Percentiles rank a stretch among this genome's conserved stretches.
Conservation (phyloP, 2,113 vertebrate species). For the Rhabdomys dilectus region DNA sequence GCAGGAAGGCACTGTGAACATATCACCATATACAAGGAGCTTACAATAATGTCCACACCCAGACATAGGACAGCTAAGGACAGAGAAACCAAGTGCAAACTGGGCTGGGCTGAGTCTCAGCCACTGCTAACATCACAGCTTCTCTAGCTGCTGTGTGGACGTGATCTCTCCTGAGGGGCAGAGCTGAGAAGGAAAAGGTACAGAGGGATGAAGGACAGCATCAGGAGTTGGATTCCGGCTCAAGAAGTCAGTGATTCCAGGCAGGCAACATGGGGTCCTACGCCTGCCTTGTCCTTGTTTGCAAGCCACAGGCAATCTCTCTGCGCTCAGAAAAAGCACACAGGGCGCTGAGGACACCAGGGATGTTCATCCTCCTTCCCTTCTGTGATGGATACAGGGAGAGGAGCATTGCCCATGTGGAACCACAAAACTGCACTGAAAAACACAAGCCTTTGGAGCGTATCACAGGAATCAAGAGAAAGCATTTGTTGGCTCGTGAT, state of each 20-base stretch:
- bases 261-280: accelerated
- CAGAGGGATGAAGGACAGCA: not conserved
- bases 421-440: not conserved
- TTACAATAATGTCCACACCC: not conserved
- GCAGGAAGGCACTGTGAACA: not conserved
- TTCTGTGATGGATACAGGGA: not conserved
- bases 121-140: accelerated
- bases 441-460: not conserved
- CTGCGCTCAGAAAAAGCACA: not conserved
- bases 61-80: accelerated
- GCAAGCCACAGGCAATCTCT: not conserved
- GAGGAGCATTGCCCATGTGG: not conserved
- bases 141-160: accelerated
- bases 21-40: not conserved
- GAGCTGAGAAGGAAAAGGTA: not conserved
- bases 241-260: not conserved
- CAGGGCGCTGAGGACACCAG: accelerated
- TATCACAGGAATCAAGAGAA: not conserved
- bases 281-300: not conserved
- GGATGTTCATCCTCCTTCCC: accelerated
- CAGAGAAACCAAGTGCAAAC: not conserved
- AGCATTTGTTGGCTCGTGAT: not conserved
- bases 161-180: accelerated
- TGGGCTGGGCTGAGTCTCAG: not conserved
- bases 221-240: not conserved